Evolutionary conservation across 2,113 vertebrate species (phyloP), one percentile per base, ranked within the genome.

Genomic region (Forbesichthys papilliferus): DNA sequence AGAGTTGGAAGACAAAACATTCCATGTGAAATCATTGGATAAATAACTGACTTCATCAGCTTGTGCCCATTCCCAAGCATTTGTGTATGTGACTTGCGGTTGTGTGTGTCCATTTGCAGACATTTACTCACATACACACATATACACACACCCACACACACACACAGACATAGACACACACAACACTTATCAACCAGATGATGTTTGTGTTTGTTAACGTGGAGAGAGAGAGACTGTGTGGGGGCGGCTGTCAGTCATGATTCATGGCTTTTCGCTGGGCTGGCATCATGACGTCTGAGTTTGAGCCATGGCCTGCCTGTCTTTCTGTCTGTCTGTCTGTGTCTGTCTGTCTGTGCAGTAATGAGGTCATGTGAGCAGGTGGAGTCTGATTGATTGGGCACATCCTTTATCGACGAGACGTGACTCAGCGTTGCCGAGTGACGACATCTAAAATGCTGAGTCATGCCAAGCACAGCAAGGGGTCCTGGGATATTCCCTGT

Each of bases 401-500:
- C 61, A 73, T 75, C 27, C 18, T 33, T 33, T 71, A 76, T 71
- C 63, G 71, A 80, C 59, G 46, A 62, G 61, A 69, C 27, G 0
- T 66, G 36, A 9, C 13, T 74, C 47, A 84, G 80, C 67, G 74
- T 1, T 27, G 27, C 27, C 27, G 27, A 27, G 27, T 69, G 81
- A 33, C 27, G 27, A 82, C 71, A 73, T 47, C 56, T 62, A 72
- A 77, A 60, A 72, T 27, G 75, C 77, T 66, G 78, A 84, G 36
- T 81, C 79, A 80, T 75, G 59, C 20, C 68, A 55, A 68, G 61
- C 4, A 68, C 48, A 71, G 12, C 9, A 9, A 55, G 49, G 9
- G 9, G 52, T 77, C 61, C 14, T 4, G 34, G 59, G 68, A 20
- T 42, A 56, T 48, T 51, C 3, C 2, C 69, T 59, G 5, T 71